phyloP scores from a whole-genome alignment of 2,888 invertebrate genomes.

The Ceraclea dissimilis region DNA sequence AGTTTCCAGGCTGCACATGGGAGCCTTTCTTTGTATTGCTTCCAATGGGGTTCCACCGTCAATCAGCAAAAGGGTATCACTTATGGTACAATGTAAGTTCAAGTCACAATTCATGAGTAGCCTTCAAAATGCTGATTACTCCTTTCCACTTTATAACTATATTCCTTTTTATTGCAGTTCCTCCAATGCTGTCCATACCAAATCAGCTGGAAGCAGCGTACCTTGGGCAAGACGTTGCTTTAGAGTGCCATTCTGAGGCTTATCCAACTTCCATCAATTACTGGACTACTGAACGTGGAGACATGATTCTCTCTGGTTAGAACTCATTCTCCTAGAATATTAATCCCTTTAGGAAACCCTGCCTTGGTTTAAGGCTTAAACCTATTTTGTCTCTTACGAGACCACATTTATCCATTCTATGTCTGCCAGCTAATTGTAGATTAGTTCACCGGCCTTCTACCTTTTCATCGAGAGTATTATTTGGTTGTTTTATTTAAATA shows the following conservation, averaged over 20 bases:
- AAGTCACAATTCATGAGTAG: neutral
- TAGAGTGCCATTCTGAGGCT: conserved; percentile 88
- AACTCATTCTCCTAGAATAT: neutral
- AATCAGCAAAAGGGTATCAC: conserved; percentile 76
- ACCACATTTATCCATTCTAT: too few relatives aligned
- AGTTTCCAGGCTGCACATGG: conserved; percentile 50
- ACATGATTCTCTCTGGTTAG: conserved; percentile 90
- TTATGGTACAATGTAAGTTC: conserved; percentile 77
- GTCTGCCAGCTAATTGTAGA: too few relatives aligned
- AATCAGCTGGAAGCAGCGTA: conserved; percentile 89
- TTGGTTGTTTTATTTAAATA: too few relatives aligned
- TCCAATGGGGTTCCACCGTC: conserved; percentile 83
- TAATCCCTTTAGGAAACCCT: too few relatives aligned
- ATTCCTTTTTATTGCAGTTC: conserved; percentile 53
- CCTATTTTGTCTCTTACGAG: too few relatives aligned
- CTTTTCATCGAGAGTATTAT: too few relatives aligned
- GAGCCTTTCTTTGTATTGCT: conserved; percentile 34
- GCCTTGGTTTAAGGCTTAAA: too few relatives aligned
- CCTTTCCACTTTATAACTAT: neutral
- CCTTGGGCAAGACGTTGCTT: conserved; percentile 78
- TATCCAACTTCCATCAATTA: conserved; percentile 91
- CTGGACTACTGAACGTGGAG: conserved; percentile 86
- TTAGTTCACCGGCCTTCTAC: too few relatives aligned
- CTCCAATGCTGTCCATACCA: conserved; percentile 89
- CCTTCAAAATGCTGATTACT: neutral